Percentiles rank a stretch among this genome's conserved stretches.
Conservation (phyloP, 2,797 vertebrate species). For the Melanotaenia parkinsoni region DNA sequence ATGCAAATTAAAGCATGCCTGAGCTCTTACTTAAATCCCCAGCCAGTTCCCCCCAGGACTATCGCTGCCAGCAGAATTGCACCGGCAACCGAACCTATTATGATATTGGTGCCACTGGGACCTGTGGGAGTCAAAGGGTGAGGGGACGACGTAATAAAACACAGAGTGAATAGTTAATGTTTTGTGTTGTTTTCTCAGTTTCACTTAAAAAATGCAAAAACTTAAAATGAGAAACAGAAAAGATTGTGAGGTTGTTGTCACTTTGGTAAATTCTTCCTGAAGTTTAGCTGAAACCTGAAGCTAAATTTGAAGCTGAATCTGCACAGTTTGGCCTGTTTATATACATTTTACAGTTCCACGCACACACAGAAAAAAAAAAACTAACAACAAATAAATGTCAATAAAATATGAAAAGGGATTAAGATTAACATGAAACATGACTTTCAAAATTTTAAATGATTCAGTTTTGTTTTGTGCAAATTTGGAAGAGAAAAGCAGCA, state of each 20-base stretch:
- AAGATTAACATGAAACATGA: neutral
- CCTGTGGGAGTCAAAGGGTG: conserved; percentile 79
- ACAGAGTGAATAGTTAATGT: neutral
- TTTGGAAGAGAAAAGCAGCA: neutral
- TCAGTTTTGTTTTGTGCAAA: neutral
- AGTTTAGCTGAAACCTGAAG: neutral
- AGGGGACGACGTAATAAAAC: neutral
- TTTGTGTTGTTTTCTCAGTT: neutral
- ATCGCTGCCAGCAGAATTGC: conserved; percentile 96
- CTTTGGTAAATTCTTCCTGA: neutral
- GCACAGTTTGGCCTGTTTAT: neutral
- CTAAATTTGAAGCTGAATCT: neutral
- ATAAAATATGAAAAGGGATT: neutral
- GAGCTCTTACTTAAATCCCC: conserved; percentile 98
- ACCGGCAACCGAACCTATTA: conserved; percentile 97
- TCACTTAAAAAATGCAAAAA: neutral
- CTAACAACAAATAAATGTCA: neutral
- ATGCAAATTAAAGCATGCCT: conserved; percentile 63
- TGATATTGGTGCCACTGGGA: conserved; percentile 99
- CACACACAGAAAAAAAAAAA: neutral
- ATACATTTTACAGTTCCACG: neutral
- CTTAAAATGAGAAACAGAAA: neutral
- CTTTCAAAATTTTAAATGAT: neutral
- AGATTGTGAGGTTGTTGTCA: neutral
- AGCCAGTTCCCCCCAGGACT: conserved; percentile 96